These are phyloP conservation scores for Leuciscus idus DNA, from an alignment of 2,113 vertebrate genomes.

Conservation along the genomic window DNA sequence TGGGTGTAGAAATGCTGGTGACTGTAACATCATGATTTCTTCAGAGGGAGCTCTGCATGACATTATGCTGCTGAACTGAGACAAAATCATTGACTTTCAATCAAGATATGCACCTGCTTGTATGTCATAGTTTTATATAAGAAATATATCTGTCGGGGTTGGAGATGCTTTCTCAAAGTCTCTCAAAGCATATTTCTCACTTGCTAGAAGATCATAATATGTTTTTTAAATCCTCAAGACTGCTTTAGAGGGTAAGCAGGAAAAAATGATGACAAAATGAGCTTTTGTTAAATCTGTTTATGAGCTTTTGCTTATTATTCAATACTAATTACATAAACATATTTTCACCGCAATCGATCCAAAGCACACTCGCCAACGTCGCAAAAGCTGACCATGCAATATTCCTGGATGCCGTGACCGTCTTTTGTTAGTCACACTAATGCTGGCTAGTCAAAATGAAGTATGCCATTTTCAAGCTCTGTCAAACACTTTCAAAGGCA, in stretches of 20 bases:
- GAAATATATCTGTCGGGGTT: not conserved
- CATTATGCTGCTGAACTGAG: constrained; percentile 12
- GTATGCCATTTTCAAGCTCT: not conserved
- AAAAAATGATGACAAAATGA: constrained; percentile 22
- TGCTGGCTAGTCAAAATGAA: not conserved
- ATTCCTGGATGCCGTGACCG: not conserved
- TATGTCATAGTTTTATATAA: not conserved
- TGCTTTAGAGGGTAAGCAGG: not conserved
- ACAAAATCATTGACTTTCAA: constrained; percentile 20
- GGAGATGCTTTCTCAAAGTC: not conserved
- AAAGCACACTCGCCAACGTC: not conserved
- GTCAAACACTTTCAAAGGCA: constrained; percentile 15
- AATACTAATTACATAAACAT: constrained; percentile 23
- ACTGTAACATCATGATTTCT: constrained; percentile 25
- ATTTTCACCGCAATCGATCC: not conserved
- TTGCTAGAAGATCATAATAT: not conserved
- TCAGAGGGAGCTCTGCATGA: constrained; percentile 24
- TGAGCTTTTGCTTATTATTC: constrained; percentile 23
- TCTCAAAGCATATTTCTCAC: not conserved
- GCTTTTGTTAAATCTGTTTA: constrained; percentile 35
- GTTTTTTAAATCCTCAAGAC: not conserved
- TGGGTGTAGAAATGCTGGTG: constrained; percentile 19
- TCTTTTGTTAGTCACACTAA: not conserved
- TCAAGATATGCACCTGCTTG: not conserved
- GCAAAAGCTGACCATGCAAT: constrained; percentile 31